Conservation (phyloP, 2,797 vertebrate species). For the Protosalanx chinensis region DNA sequence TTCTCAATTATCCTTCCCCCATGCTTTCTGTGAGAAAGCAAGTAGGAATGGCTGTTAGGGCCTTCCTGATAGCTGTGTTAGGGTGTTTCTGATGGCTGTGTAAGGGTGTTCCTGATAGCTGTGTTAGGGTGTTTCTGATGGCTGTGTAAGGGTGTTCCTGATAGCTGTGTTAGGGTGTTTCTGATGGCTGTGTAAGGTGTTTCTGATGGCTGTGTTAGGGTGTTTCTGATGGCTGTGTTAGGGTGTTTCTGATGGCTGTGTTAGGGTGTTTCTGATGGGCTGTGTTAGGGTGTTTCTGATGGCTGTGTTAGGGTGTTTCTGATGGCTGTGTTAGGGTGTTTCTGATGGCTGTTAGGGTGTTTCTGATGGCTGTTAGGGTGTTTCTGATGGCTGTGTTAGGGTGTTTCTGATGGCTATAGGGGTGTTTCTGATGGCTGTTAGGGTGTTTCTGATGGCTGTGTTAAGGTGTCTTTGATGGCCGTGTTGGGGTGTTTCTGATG, state of each 20-base stretch:
- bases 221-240: background rate
- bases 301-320: background rate
- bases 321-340: background rate
- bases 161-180: background rate
- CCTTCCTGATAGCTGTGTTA: background rate
- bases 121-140: background rate
- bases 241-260: too few relatives aligned
- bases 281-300: background rate
- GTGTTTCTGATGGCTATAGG: background rate
- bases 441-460: background rate
- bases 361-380: background rate
- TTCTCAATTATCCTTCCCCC: constrained; percentile 33
- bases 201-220: too few relatives aligned
- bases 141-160: background rate
- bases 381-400: background rate
- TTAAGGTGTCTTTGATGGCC: too few relatives aligned
- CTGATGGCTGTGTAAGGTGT: background rate
- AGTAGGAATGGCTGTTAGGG: constrained; percentile 8
- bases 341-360: background rate
- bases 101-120: background rate
- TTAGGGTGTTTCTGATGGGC: background rate
- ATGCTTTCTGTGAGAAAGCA: constrained; percentile 33
- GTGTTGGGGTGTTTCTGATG: background rate
- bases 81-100: too few relatives aligned
- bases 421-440: background rate